Evolutionary conservation across 2,888 invertebrate species (phyloP).

Genomic region (Seira ritae): DNA sequence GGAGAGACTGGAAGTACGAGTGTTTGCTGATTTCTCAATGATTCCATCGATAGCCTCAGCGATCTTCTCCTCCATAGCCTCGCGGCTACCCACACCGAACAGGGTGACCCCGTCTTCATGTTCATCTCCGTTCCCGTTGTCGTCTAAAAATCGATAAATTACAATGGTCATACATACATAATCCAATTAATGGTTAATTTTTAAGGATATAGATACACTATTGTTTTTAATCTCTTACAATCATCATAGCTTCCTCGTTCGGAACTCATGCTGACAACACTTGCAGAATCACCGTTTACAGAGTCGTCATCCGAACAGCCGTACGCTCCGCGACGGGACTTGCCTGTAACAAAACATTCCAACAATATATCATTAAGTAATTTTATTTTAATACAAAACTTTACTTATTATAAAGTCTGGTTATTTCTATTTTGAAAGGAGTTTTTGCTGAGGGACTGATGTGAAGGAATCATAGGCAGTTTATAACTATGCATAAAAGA

Average conservation of each 20-base stretch:
- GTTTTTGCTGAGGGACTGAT: no score
- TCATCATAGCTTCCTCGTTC: conserved; percentile 72
- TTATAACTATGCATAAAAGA: no score
- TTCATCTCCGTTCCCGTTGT: conserved; percentile 70
- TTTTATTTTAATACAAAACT: no score
- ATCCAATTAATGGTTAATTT: no score
- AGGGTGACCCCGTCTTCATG: conserved; percentile 64
- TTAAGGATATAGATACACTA: no score
- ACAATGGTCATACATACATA: no score
- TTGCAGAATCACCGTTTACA: conserved; percentile 70
- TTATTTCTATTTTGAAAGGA: no score
- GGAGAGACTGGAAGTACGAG: conserved; percentile 55
- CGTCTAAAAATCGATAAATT: conserved; percentile 59
- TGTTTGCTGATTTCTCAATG: conserved; percentile 91
- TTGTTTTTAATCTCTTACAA: conserved; percentile 52
- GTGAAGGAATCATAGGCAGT: no score
- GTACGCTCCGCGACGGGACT: conserved; percentile 59
- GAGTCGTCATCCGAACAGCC: conserved; percentile 71
- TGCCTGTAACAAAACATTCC: conserved; percentile 25
- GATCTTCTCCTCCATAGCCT: conserved; percentile 90
- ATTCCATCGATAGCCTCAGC: conserved; percentile 91
- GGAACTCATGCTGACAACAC: conserved; percentile 69
- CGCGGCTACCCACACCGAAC: conserved; percentile 74
- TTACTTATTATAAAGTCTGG: no score
- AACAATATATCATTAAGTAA: no score